phyloP scores from a whole-genome alignment of 2,888 invertebrate species.

The Lasioglossum leucozonium region DNA sequence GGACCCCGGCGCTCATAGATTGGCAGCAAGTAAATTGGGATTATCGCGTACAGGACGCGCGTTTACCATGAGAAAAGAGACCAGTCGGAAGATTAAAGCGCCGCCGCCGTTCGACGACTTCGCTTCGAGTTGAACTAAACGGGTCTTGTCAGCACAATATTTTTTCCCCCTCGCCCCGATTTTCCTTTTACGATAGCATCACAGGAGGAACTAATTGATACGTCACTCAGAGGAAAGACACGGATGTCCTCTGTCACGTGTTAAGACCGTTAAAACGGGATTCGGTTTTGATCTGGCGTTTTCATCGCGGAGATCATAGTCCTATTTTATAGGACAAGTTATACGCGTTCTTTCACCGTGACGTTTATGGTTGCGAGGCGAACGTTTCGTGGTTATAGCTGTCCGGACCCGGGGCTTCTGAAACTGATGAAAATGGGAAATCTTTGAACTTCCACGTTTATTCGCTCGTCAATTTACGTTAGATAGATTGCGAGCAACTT shows the following conservation, averaged over 20 bases:
- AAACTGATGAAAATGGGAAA: neutral
- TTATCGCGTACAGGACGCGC: conserved; percentile 16
- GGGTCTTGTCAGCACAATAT: conserved; percentile 39
- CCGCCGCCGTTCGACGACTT: conserved; percentile 41
- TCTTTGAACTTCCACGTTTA: neutral
- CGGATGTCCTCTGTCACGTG: conserved; percentile 1
- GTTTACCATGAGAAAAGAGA: conserved; percentile 6
- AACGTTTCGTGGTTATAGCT: neutral
- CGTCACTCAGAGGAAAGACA: conserved; percentile 41
- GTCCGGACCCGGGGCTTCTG: neutral
- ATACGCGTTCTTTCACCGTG: neutral
- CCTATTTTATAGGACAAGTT: neutral
- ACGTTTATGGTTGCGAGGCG: neutral
- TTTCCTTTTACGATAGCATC: conserved; percentile 15
- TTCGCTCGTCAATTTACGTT: neutral
- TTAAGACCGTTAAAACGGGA: neutral
- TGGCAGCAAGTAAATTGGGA: conserved; percentile 48
- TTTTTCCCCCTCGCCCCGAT: neutral
- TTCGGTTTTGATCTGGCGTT: neutral
- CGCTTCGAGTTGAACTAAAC: conserved; percentile 37
- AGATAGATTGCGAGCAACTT: neutral
- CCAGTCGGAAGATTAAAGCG: conserved; percentile 58
- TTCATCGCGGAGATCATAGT: neutral
- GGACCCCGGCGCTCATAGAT: neutral
- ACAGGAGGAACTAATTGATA: conserved; percentile 48